Percentiles rank a stretch among this genome's conserved stretches.
phyloP scores from a whole-genome alignment of 2,113 vertebrate species.

The Cynopterus brachyotis region DNA sequence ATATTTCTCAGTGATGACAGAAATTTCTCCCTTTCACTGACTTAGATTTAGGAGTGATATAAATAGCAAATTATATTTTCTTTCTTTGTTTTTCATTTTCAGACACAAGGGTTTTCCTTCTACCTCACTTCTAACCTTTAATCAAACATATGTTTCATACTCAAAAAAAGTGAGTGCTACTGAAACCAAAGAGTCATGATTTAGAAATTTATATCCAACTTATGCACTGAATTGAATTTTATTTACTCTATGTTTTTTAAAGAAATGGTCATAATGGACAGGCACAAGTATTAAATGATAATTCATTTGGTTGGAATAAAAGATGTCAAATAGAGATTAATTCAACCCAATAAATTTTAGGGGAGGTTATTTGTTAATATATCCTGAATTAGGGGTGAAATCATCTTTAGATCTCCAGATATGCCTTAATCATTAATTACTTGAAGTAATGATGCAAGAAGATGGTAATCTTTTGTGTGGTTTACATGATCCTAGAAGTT shows the following conservation, averaged over 20 bases:
- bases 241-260: neutral
- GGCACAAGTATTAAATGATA: neutral
- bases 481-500: neutral
- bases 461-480: neutral
- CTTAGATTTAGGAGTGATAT: neutral
- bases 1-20: neutral
- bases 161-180: neutral
- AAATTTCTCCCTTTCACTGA: neutral
- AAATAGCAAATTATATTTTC: neutral
- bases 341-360: neutral
- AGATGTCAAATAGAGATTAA: neutral
- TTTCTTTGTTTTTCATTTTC: conserved; percentile 15
- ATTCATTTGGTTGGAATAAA: neutral
- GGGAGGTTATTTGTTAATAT: neutral
- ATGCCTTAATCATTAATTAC: neutral
- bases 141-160: neutral
- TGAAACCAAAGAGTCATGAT: neutral
- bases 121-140: neutral
- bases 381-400: neutral
- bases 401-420: neutral
- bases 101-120: neutral
- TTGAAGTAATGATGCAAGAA: neutral
- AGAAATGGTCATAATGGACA: neutral
- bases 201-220: neutral
- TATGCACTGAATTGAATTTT: neutral